phyloP scores from a whole-genome alignment of 2,797 vertebrate genomes.

The Oceanodroma leucorhoa region DNA sequence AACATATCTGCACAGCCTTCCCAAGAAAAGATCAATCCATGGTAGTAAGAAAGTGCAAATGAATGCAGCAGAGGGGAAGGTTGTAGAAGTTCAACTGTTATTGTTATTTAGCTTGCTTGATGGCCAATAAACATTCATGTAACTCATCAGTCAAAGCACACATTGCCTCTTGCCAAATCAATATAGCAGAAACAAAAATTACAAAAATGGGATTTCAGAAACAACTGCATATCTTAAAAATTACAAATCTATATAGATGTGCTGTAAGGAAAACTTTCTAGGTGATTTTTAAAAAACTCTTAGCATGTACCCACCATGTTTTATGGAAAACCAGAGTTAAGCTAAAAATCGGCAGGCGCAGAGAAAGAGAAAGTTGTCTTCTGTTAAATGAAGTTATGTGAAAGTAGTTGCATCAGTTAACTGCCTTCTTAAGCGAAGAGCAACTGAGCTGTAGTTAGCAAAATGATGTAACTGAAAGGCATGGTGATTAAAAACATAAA shows the following conservation, averaged over 20 bases:
- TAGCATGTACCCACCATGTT: not conserved
- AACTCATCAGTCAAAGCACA: not conserved
- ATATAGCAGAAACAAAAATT: not conserved
- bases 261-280: not conserved
- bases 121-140: not conserved
- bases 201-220: not conserved
- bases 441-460: not conserved
- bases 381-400: not conserved
- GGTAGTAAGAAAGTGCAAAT: not conserved
- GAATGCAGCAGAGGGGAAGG: not conserved
- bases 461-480: not conserved
- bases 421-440: not conserved
- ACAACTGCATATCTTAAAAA: not conserved
- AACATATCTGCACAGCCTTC: not conserved
- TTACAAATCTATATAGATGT: not conserved
- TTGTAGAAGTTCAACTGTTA: not conserved
- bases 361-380: not conserved
- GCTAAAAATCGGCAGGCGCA: not conserved
- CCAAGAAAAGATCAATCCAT: not conserved
- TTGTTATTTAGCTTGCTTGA: not conserved
- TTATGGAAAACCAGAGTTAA: not conserved
- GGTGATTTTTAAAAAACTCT: not conserved
- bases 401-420: not conserved
- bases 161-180: not conserved
- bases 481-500: not conserved